phyloP scores from a whole-genome alignment of 2,888 invertebrate genomes.

The Junonia oenone region DNA sequence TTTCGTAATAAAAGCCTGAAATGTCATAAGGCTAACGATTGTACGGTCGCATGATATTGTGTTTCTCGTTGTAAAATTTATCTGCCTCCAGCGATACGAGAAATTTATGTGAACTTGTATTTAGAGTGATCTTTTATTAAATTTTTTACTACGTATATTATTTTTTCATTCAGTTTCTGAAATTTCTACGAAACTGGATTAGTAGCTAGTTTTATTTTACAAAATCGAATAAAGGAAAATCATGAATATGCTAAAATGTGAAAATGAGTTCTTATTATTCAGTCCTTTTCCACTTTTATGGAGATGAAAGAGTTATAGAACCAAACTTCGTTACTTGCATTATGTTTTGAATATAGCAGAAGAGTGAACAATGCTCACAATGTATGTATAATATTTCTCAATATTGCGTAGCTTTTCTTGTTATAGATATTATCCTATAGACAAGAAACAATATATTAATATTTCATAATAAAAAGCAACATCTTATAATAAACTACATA shows the following conservation, averaged over 20 bases:
- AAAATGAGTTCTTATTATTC: not conserved
- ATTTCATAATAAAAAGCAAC: no score
- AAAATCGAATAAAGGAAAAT: not conserved
- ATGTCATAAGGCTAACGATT: conserved; percentile 7
- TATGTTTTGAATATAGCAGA: no score
- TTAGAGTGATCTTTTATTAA: not conserved
- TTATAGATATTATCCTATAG: no score
- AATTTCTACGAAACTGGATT: not conserved
- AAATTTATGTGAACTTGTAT: not conserved
- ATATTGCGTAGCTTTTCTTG: no score
- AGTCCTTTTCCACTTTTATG: no score
- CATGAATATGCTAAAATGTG: not conserved
- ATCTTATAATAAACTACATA: no score
- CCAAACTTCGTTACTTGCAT: no score
- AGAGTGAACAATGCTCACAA: no score
- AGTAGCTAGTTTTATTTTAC: not conserved
- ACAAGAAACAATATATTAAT: no score
- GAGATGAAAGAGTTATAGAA: no score
- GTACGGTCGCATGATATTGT: conserved; percentile 6
- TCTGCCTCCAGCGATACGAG: not conserved
- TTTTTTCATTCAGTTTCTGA: not conserved
- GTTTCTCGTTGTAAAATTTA: conserved; percentile 2
- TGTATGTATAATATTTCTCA: no score
- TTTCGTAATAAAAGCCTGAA: conserved; percentile 2
- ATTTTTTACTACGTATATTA: not conserved